Percentiles rank a stretch among this genome's conserved stretches.
phyloP scores from a whole-genome alignment of 2,888 invertebrate species.

The Neoitamus cyanurus region DNA sequence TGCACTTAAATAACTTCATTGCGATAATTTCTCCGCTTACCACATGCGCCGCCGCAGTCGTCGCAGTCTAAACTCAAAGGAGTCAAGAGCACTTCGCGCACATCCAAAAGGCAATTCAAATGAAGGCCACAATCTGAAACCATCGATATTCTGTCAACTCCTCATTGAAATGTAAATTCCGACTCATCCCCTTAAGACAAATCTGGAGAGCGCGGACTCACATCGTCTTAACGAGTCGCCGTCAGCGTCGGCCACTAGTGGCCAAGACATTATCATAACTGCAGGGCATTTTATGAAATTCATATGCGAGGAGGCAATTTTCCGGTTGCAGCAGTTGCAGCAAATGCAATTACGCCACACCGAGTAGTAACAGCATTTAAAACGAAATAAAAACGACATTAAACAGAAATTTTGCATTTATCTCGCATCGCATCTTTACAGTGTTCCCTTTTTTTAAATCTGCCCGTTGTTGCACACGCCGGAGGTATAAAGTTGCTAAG shows the following conservation, averaged over 20 bases:
- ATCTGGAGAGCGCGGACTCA: slow-evolving; percentile 18
- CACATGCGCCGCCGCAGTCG: not conserved
- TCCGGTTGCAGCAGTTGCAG: slow-evolving; percentile 50
- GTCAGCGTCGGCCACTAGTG: slow-evolving; percentile 8
- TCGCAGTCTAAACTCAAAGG: not conserved
- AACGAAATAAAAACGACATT: slow-evolving; percentile 52
- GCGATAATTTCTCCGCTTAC: not conserved
- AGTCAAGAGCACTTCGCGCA: slow-evolving; percentile 26
- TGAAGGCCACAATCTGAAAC: slow-evolving; percentile 40
- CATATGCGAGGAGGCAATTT: slow-evolving; percentile 49
- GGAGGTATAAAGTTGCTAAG: slow-evolving; percentile 26
- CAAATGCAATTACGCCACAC: slow-evolving; percentile 48
- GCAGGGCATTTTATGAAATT: slow-evolving; percentile 44
- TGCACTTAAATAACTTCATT: slow-evolving; percentile 17
- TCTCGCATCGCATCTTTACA: slow-evolving; percentile 52
- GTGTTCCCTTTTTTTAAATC: slow-evolving; percentile 35
- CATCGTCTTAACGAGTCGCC: slow-evolving; percentile 20
- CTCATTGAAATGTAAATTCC: slow-evolving; percentile 46
- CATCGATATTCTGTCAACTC: slow-evolving; percentile 45
- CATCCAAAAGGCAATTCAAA: slow-evolving; percentile 39
- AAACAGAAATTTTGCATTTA: slow-evolving; percentile 52
- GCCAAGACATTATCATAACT: slow-evolving; percentile 33
- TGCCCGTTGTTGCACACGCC: not conserved
- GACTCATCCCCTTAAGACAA: slow-evolving; percentile 32
- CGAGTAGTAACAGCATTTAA: slow-evolving; percentile 50